A percentile compares a stretch with the other conserved stretches of the same genome.
phyloP scores from a whole-genome alignment of 2,888 invertebrate genomes.

The Calameuta pallipes region DNA sequence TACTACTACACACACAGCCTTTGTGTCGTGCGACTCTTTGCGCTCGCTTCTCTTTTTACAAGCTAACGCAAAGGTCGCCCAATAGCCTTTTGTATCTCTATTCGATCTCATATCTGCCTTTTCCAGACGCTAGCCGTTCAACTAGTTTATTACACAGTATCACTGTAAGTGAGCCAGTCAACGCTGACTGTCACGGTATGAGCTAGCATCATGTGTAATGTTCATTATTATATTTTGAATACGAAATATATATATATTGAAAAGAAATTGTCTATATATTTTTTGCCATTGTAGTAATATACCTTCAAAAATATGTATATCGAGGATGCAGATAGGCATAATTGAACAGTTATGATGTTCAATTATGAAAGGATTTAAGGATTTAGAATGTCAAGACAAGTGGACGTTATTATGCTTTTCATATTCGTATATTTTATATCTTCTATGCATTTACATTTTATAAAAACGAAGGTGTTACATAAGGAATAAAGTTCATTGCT shows the following conservation, averaged over 20 bases:
- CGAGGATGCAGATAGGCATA: neutral
- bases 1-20: neutral
- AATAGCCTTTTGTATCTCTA: conserved; percentile 48
- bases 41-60: conserved; percentile 5
- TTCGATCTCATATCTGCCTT: conserved; percentile 56
- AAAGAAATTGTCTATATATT: conserved; percentile 30
- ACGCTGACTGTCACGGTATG: conserved; percentile 52
- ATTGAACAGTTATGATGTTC: too few relatives aligned
- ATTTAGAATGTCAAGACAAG: neutral
- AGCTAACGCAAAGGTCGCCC: conserved; percentile 19
- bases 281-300: neutral
- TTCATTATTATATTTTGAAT: conserved; percentile 66
- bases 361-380: neutral
- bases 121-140: conserved; percentile 52
- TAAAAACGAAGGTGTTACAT: neutral
- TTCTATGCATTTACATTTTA: neutral
- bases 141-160: conserved; percentile 53
- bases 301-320: neutral
- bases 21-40: conserved; percentile 5
- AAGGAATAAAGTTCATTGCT: neutral
- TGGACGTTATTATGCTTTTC: neutral
- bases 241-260: conserved; percentile 62
- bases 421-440: neutral
- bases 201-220: conserved; percentile 63
- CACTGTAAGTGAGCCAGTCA: conserved; percentile 53